Evolutionary conservation across 2,113 vertebrate genomes (phyloP).

Genomic region (Terrapene triunguis): DNA sequence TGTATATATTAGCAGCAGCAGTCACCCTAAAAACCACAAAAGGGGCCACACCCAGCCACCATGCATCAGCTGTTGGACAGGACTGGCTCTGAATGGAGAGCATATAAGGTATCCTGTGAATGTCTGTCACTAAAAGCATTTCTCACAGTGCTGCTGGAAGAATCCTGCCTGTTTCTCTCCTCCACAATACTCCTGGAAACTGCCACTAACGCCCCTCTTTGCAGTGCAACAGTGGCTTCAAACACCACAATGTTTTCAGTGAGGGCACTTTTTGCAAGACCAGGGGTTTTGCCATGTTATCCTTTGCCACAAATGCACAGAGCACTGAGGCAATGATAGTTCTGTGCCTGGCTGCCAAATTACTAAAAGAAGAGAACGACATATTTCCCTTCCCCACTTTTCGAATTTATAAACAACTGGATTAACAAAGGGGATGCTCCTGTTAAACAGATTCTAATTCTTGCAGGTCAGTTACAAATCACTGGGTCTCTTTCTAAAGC

Average conservation of each 20-base stretch:
- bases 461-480: slow-evolving; percentile 16
- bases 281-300: neutral
- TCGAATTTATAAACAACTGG: slow-evolving; percentile 12
- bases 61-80: neutral
- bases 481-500: slow-evolving; percentile 7
- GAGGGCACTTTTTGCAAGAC: neutral
- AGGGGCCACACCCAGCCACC: neutral
- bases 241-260: too few species aligned
- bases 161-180: too few species aligned
- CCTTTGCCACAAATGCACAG: neutral
- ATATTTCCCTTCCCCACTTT: slow-evolving; percentile 17
- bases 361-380: neutral
- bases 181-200: too few species aligned
- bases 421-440: slow-evolving; percentile 28
- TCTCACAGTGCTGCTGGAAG: too few species aligned
- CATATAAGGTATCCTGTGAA: too few species aligned
- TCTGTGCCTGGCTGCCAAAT: neutral
- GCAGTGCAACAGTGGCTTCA: too few species aligned
- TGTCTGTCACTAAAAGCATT: too few species aligned
- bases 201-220: too few species aligned
- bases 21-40: neutral
- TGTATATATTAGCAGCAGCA: neutral
- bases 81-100: too few species aligned
- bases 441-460: slow-evolving; percentile 38
- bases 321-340: neutral